Conservation (phyloP, 2,888 invertebrate genomes). For the Lasioglossum marginatum region DNA sequence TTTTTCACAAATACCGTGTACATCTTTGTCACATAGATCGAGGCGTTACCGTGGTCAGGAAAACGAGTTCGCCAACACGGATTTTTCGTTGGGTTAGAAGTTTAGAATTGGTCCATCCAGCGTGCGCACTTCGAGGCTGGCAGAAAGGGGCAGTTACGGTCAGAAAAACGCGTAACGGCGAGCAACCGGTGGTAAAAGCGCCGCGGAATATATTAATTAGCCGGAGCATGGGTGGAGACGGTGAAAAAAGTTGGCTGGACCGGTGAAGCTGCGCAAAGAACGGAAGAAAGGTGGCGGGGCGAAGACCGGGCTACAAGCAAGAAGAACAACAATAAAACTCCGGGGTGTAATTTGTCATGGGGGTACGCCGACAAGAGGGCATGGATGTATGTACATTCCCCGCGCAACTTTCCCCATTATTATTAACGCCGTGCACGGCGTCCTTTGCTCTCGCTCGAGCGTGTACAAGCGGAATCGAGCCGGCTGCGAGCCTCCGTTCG, state of each 20-base stretch:
- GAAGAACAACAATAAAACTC: conserved; percentile 80
- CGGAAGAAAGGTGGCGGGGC: conserved; percentile 31
- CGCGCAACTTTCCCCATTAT: conserved; percentile 80
- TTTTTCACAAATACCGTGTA: too few relatives aligned
- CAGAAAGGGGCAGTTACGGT: too few relatives aligned
- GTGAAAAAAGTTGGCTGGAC: conserved; percentile 39
- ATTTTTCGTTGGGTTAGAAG: too few relatives aligned
- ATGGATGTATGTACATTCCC: conserved; percentile 65
- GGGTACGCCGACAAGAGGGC: conserved; percentile 53
- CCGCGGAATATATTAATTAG: conserved; percentile 73
- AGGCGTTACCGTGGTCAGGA: too few relatives aligned
- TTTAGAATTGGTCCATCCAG: too few relatives aligned
- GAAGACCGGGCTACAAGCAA: conserved; percentile 55
- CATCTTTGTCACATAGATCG: too few relatives aligned
- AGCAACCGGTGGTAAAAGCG: conserved; percentile 70
- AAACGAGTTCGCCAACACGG: too few relatives aligned
- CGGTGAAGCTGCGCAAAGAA: background rate
- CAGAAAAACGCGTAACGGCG: conserved; percentile 6
- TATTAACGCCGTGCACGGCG: conserved; percentile 76
- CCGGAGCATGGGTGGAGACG: background rate
- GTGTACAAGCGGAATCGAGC: background rate
- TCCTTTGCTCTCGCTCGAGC: background rate
- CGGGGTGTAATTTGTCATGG: conserved; percentile 80
- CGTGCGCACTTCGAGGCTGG: too few relatives aligned
- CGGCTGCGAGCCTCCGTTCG: background rate